Evolutionary conservation across 2,797 vertebrate species (phyloP).

Genomic region (Adrianichthys oophorus): DNA sequence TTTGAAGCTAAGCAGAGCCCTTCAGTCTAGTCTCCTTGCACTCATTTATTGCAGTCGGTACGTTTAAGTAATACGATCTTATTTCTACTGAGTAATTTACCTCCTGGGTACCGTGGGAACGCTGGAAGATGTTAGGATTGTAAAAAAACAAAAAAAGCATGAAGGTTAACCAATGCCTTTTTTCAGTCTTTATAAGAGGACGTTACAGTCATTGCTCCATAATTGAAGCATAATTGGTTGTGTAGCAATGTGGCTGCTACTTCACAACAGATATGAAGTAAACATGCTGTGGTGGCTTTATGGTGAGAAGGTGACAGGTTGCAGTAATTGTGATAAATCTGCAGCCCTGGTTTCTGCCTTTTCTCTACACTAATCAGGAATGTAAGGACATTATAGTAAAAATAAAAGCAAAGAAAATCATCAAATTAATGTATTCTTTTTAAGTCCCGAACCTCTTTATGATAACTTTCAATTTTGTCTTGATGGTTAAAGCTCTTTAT

Average conservation of each 20-base stretch:
- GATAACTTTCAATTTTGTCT: conserved; percentile 6
- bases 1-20: conserved; percentile 29
- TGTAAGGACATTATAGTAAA: conserved; percentile 45
- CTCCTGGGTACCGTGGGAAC: conserved; percentile 50
- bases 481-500: conserved; percentile 2
- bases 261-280: conserved; percentile 70
- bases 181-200: conserved; percentile 60
- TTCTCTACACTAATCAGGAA: conserved; percentile 55
- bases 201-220: conserved; percentile 67
- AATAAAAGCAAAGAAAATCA: conserved; percentile 27
- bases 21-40: conserved; percentile 43
- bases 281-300: conserved; percentile 64
- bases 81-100: conserved; percentile 61
- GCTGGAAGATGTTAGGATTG: conserved; percentile 51
- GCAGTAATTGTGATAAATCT: conserved; percentile 78
- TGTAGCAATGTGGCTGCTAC: conserved; percentile 68
- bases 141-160: conserved; percentile 64
- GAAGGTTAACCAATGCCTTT: conserved; percentile 67
- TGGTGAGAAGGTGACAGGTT: conserved; percentile 63
- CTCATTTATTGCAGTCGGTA: conserved; percentile 65
- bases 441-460: conserved; percentile 3
- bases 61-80: conserved; percentile 62
- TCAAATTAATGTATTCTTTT: conserved; percentile 22
- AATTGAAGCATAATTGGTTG: conserved; percentile 78
- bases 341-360: conserved; percentile 54